Percentiles rank a stretch among this genome's conserved stretches.
Evolutionary conservation across 1,140 invertebrate species (phyloP).

Genomic region (Zaprionus africanus): DNA sequence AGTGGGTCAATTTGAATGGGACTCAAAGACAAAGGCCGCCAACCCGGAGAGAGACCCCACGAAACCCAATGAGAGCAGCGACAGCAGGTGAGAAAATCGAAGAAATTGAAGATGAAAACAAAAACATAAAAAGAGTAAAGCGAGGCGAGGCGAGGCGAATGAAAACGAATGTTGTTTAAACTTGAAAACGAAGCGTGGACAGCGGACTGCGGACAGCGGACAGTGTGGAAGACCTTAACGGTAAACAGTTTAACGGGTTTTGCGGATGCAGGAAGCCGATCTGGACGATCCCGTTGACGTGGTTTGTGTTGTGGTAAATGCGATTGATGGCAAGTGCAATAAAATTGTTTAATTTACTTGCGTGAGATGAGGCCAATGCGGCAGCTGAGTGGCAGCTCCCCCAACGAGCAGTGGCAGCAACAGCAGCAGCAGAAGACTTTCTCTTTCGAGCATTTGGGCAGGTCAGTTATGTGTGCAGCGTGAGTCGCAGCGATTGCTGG

Average conservation of each 20-base stretch:
- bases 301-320: slow-evolving; percentile 55
- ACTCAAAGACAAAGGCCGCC: slow-evolving; percentile 19
- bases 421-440: slow-evolving; percentile 64
- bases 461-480: slow-evolving; percentile 67
- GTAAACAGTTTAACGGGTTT: slow-evolving; percentile 34
- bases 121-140: slow-evolving; percentile 31
- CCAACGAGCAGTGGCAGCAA: slow-evolving; percentile 29
- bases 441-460: slow-evolving; percentile 73
- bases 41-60: slow-evolving; percentile 7
- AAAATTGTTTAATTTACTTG: slow-evolving; percentile 75
- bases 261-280: slow-evolving; percentile 34
- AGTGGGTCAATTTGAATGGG: slow-evolving; percentile 24
- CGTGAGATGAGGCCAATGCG: slow-evolving; percentile 71
- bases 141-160: slow-evolving; percentile 9
- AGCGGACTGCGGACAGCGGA: neutral
- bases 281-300: slow-evolving; percentile 18
- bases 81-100: slow-evolving; percentile 18
- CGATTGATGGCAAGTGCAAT: slow-evolving; percentile 67
- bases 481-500: slow-evolving; percentile 24
- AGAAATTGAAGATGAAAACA: slow-evolving; percentile 54
- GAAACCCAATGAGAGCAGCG: neutral
- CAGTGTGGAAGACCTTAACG: slow-evolving; percentile 16
- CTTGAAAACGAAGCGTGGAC: slow-evolving; percentile 37
- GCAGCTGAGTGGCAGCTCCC: slow-evolving; percentile 57
- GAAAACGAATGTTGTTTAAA: slow-evolving; percentile 39